Base-by-base conservation (phyloP, 2,797 vertebrate species). In the Sciurus vulgaris region DNA sequence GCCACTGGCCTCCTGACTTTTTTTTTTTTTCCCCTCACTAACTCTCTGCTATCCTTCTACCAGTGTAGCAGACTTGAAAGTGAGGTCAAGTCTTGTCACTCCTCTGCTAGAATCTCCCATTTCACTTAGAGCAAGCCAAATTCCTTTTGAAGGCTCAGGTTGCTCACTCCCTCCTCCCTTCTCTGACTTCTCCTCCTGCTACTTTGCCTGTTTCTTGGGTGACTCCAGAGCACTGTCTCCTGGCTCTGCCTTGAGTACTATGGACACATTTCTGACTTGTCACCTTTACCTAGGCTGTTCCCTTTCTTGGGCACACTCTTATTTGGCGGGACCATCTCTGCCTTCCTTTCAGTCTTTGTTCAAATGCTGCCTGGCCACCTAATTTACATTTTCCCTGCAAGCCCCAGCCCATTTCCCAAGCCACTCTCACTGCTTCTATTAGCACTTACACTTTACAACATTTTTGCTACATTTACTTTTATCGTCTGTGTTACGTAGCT, bases 341-440 rank as follows among this genome's bases (percentile, higher is more conserved):
- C 28, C 17, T 77, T 70, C 51, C 54, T 79, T 44, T 65, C 22
- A 35, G 11, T 67, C 13, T 67, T 44, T 35, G 26, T 30, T 63
- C 5, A 35, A 30, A 44, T 35, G 18, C 10, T 13, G 2, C 1
- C 1, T 44, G 51, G 3, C 3, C 26, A 12, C 14, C 6, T 7
- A 17, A 2, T 17, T 38, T 84, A 59, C 51, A 84, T 24, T 63
- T 8, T 3, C 20, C 9, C 3, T 44, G 17, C 41, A 70, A 38
- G 14, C 7, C 7, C 30, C 0, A 3, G 7, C 8, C 20, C 20
- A 12, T 67, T 49, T 63, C 56, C 11, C 13, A 0, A 28, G 7
- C 17, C 49, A 17, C 3, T 61, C 59, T 47, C 12, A 33, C 6
- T 26, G 2, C 11, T 41, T 65, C 30, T 28, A 12, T 17, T 22